Percentiles rank a stretch among this genome's conserved stretches.
Conservation (phyloP, 2,888 invertebrate species). For the Mechanitis messenoides region DNA sequence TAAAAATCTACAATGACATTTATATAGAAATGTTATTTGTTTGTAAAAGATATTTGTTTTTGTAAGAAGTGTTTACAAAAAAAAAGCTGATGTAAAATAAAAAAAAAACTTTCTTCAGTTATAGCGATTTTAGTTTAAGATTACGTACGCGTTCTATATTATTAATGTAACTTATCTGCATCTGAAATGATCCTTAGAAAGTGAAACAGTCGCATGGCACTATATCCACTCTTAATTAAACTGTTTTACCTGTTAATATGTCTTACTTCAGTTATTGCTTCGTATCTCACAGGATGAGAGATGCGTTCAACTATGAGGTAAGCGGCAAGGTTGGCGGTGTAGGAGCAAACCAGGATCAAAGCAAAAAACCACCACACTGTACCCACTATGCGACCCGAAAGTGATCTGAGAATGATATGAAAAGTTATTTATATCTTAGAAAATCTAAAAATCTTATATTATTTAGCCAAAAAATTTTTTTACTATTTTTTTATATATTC, state of each 20-base stretch:
- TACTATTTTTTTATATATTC: too few relatives aligned
- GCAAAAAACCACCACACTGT: constrained; percentile 99
- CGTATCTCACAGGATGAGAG: constrained; percentile 93
- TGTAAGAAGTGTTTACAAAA: too few relatives aligned
- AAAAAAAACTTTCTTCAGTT: too few relatives aligned
- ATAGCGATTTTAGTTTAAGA: neutral
- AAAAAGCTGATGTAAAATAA: too few relatives aligned
- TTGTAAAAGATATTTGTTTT: too few relatives aligned
- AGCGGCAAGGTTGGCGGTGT: constrained; percentile 98
- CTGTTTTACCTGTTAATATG: constrained; percentile 49
- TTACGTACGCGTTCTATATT: neutral
- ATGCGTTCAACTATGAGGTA: constrained; percentile 98
- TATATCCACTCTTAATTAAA: constrained; percentile 30
- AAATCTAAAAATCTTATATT: too few relatives aligned
- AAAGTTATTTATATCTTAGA: too few relatives aligned
- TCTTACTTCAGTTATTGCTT: constrained; percentile 92
- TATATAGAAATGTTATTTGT: too few relatives aligned
- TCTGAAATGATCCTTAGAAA: too few relatives aligned
- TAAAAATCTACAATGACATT: too few relatives aligned
- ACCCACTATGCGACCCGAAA: constrained; percentile 96
- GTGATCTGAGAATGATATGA: constrained; percentile 73
- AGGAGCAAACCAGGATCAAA: constrained; percentile 96
- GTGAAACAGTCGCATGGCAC: constrained; percentile 31
- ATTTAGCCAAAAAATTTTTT: too few relatives aligned
- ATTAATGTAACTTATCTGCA: neutral